Conservation (phyloP, 1,140 invertebrate genomes). For the Aphelinus atriplicis region DNA sequence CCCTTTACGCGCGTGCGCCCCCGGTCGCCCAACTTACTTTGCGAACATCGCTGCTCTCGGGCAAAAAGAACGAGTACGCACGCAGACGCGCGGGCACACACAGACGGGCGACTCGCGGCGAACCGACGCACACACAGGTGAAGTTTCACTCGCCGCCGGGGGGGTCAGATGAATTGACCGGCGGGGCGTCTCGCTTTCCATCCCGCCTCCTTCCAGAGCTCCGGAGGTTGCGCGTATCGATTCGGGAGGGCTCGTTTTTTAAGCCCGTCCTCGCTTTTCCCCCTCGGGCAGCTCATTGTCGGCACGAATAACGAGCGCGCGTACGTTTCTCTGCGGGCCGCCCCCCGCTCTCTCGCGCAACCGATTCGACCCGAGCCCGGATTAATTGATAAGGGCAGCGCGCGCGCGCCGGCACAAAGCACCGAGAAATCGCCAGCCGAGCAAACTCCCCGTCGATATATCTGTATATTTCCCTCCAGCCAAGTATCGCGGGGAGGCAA, state of each 20-base stretch:
- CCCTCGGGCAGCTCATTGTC: conserved; percentile 34
- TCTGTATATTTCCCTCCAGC: too few species aligned
- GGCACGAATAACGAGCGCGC: conserved; percentile 40
- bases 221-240: conserved; percentile 27
- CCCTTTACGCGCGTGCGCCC: conserved; percentile 18
- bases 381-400: conserved; percentile 34
- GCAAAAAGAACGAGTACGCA: neutral
- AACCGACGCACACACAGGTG: conserved; percentile 20
- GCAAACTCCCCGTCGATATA: too few species aligned
- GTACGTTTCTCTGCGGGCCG: conserved; percentile 19
- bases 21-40: conserved; percentile 36
- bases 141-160: conserved; percentile 27
- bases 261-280: too few species aligned
- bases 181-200: neutral
- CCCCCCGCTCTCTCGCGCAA: neutral
- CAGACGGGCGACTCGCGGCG: neutral
- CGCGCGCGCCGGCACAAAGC: too few species aligned
- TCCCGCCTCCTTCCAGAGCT: neutral
- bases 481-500: too few species aligned
- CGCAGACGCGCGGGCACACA: conserved; percentile 15
- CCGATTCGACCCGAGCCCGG: conserved; percentile 25
- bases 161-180: conserved; percentile 29
- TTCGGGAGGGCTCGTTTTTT: neutral
- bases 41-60: neutral
- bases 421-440: too few species aligned